These are phyloP conservation scores for Leptodactylus fuscus DNA, from an alignment of 2,113 vertebrate genomes.

Conservation along the genomic window DNA sequence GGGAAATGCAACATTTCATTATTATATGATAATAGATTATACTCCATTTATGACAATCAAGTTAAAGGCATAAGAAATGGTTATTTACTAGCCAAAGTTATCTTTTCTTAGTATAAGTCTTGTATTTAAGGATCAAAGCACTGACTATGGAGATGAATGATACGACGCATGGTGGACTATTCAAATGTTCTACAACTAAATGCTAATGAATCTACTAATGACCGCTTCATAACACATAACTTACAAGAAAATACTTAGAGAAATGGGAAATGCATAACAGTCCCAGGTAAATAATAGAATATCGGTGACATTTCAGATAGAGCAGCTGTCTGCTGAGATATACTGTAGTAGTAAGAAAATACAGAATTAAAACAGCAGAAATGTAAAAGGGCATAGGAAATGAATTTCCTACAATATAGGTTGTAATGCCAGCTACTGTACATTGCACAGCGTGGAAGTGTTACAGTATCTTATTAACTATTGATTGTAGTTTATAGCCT, in stretches of 20 bases:
- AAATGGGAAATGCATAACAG: neutral
- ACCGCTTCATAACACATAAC: neutral
- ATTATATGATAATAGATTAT: no score
- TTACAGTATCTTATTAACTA: neutral
- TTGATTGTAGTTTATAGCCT: neutral
- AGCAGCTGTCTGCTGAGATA: neutral
- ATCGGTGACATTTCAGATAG: neutral
- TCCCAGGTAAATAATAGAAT: neutral
- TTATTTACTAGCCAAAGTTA: neutral
- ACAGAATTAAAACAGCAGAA: neutral
- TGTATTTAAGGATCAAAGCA: neutral
- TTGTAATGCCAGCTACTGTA: neutral
- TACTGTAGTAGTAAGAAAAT: neutral
- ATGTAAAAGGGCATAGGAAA: neutral
- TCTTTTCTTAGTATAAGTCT: neutral
- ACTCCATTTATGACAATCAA: neutral
- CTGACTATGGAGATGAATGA: neutral
- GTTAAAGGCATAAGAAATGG: neutral
- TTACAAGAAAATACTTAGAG: neutral
- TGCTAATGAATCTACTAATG: conserved; percentile 6
- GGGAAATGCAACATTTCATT: no score
- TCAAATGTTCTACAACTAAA: neutral
- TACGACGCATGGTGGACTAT: neutral
- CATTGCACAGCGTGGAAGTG: no score
- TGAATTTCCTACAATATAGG: neutral